These are phyloP conservation scores for Chloroclysta siterata DNA, from an alignment of 2,888 invertebrate genomes.

Conservation along the genomic window DNA sequence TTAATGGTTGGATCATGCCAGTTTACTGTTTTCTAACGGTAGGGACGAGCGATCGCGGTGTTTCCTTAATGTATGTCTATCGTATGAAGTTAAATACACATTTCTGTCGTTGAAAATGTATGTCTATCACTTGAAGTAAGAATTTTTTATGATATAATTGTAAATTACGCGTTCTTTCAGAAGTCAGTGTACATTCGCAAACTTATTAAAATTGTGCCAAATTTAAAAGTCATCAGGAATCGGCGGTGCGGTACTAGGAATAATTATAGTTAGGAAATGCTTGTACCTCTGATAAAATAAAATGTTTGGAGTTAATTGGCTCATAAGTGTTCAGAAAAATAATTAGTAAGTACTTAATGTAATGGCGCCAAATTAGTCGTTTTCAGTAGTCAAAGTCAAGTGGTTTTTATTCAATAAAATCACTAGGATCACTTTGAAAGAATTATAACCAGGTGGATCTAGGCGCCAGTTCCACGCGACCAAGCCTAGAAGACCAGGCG, in stretches of 20 bases:
- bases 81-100: too few relatives aligned
- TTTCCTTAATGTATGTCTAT: too few relatives aligned
- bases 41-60: too few relatives aligned
- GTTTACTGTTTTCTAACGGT: too few relatives aligned
- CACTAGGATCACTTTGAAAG: background rate
- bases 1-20: too few relatives aligned
- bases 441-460: background rate
- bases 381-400: background rate
- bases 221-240: slow-evolving; percentile 9
- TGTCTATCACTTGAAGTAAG: too few relatives aligned
- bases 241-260: slow-evolving; percentile 7
- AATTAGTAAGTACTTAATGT: background rate
- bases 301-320: background rate
- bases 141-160: background rate
- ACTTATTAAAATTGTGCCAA: slow-evolving; percentile 21
- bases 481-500: background rate
- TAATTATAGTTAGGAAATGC: slow-evolving; percentile 3
- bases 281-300: slow-evolving; percentile 1
- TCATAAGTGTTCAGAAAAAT: slow-evolving; percentile 5
- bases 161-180: background rate
- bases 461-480: background rate
- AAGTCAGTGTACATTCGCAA: background rate
- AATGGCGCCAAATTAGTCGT: background rate
- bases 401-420: background rate
- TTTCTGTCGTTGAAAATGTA: too few relatives aligned